Evolutionary conservation across 1,140 invertebrate genomes (phyloP), one percentile per base, ranked within the genome.

Genomic region (Acromyrmex heyeri): DNA sequence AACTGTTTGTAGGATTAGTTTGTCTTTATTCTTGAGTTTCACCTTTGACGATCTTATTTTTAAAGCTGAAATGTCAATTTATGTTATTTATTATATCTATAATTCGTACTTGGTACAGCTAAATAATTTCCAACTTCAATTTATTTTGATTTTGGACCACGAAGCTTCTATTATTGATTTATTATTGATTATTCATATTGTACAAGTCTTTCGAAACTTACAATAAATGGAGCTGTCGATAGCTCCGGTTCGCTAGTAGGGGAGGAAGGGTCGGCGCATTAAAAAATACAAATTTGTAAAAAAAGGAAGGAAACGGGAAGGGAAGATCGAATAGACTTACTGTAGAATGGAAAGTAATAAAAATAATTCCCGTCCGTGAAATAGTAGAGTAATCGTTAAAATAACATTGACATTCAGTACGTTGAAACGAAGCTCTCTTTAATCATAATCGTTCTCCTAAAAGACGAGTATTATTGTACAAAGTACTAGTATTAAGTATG

Each of bases 381-480:
- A 83, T 44, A 27, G 55, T 27, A 53, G 65, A 72, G 14, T 53
- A 78, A 48, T 76, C 24, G n/a, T 61, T 61, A 78, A 62, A 78
- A 57, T 86, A 86, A 86, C 72, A 14, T 75, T 34, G 6, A 53
- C 27, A 8, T 88, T 44, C 57, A 48, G 16, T 83, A 64, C 48
- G 16, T 73, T 50, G 21, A 69, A 88, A 85, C 64, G 57, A 88
- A 81, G 85, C 69, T 82, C 30, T 21, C 53, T 50, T 83, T 87
- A 87, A 83, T 67, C 16, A 65, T 86, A 21, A 72, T 78, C 30
- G 14, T 82, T 55, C 81, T 76, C 18, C 38, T 27, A 87, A 69
- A 72, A 72, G 79, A 87, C 62, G 87, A 89, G 73, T 81, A 88
- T 88, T 86, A 86, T 65, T 86, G 88, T 88, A 89, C 82, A 89